Conservation (phyloP, 1,140 invertebrate species). For the Anastrepha ludens region DNA sequence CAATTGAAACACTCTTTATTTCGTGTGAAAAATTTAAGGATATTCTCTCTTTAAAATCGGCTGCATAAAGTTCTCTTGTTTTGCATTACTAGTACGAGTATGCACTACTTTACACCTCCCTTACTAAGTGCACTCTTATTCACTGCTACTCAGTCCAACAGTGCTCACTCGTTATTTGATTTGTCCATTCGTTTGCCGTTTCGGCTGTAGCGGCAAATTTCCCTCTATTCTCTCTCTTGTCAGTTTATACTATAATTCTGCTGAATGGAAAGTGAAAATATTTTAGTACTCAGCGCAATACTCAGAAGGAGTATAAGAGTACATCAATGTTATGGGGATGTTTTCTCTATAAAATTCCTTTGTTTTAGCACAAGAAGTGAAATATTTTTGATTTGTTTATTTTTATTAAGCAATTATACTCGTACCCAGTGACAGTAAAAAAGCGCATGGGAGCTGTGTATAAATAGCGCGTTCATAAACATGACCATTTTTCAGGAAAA, state of each 20-base stretch:
- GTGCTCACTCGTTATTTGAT: background rate
- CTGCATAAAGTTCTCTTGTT: too few relatives aligned
- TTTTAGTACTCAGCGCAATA: background rate
- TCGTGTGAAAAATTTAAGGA: background rate
- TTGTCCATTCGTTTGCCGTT: background rate
- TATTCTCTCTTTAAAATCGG: background rate
- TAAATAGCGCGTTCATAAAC: too few relatives aligned
- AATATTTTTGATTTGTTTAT: background rate
- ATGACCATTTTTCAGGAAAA: too few relatives aligned
- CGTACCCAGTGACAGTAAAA: too few relatives aligned
- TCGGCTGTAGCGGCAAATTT: background rate
- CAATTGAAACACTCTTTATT: background rate
- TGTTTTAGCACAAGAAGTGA: background rate
- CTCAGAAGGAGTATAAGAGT: background rate
- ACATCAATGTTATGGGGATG: background rate
- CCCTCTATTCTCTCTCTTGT: background rate
- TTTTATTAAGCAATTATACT: background rate
- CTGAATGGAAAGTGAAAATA: conserved; percentile 31
- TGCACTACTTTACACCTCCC: too few relatives aligned
- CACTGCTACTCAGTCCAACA: background rate
- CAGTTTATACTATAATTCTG: background rate
- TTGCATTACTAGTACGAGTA: too few relatives aligned
- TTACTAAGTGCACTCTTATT: background rate
- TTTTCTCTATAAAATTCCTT: background rate
- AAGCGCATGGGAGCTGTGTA: too few relatives aligned